Evolutionary conservation across 1,140 invertebrate genomes (phyloP), one percentile per base, ranked within the genome.

Genomic region (Nixonia krombeini): DNA sequence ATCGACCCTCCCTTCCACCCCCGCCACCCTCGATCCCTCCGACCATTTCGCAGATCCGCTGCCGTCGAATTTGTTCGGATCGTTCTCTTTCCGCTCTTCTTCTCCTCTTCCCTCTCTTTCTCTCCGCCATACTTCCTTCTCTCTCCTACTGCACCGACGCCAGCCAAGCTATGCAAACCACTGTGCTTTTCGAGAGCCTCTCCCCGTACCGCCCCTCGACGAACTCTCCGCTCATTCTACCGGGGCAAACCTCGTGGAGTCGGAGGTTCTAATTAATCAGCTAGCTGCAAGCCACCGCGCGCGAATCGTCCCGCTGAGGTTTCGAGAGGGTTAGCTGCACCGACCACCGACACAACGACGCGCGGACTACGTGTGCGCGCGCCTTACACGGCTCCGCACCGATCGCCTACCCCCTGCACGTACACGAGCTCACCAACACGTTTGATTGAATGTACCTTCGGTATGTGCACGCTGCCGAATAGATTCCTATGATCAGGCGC

Each of bases 261-360:
- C 72, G 53, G 51, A 75, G 68, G 64, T 75, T 75, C 73, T 75
- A 75, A 75, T 73, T 75, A 73, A 75, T 75, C 69, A 75, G 50
- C 73, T 73, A 75, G 69, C 66, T 66, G 50, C 73, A 72, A 75
- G 69, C 66, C 68, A 66, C 67, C 41, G 37, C 52, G 57, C 61
- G 55, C 67, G 61, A 70, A 71, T 66, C 73, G 59, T 66, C 68
- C 51, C 41, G 49, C 38, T 55, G 55, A 55, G 55, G 52, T 51
- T 56, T 58, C 18, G 15, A 52, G 16, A 37, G 50, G 33, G 50
- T 29, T 42, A 42, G 63, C 49, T 69, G 58, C 65, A 69, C 63
- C 65, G 65, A 62, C 61, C 52, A 63, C 46, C 42, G 33, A 35
- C 12, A 35, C 33, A 35, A 1, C n/a, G 33, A 13, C 7, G 12